phyloP scores from a whole-genome alignment of 1,140 invertebrate species.

The Magallana ariakensis region DNA sequence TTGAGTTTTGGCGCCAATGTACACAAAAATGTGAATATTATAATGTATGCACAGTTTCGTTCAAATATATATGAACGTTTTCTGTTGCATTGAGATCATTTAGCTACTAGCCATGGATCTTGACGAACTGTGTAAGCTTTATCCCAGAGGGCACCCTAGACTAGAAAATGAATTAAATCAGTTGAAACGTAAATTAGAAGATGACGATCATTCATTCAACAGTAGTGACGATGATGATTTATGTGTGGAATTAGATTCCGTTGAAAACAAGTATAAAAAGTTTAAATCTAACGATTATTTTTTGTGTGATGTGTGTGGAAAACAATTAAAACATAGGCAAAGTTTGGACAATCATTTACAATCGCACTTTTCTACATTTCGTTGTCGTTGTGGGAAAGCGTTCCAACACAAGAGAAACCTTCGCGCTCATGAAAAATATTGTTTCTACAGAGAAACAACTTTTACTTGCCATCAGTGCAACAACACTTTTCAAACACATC shows the following conservation, averaged over 20 bases:
- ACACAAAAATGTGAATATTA: no score
- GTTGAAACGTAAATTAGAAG: not conserved
- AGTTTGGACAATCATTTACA: constrained; percentile 4
- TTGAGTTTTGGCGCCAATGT: no score
- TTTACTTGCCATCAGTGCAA: constrained; percentile 17
- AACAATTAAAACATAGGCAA: constrained; percentile 14
- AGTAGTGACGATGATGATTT: constrained; percentile 25
- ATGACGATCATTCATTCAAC: not conserved
- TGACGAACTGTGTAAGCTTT: no score
- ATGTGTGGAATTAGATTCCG: not conserved
- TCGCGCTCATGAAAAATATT: not conserved
- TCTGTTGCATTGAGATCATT: no score
- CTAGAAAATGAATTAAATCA: no score
- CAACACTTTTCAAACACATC: not conserved
- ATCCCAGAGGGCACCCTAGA: no score
- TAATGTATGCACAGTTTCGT: no score
- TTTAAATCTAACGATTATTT: not conserved
- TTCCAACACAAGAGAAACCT: not conserved
- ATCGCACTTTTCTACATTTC: not conserved
- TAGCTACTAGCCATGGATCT: no score
- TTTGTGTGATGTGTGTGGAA: constrained; percentile 6
- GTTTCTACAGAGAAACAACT: not conserved
- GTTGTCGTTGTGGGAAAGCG: not conserved
- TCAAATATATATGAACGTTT: no score
- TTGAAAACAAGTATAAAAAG: not conserved